Conservation (phyloP, 2,113 vertebrate species). For the Macquaria ambigua region DNA sequence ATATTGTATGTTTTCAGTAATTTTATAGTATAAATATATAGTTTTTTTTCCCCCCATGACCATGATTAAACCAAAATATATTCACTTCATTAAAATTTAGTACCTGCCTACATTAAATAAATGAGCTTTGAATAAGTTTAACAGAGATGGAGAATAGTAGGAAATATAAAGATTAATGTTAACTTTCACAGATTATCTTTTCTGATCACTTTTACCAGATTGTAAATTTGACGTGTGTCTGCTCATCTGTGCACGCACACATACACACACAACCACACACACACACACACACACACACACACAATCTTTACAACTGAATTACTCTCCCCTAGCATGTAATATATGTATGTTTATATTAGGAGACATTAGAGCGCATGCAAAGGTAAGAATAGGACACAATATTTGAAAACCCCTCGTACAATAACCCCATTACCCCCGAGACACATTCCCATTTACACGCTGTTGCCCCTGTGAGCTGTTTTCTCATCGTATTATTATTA, state of each 20-base stretch:
- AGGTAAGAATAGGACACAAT: constrained; percentile 88
- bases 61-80: background rate
- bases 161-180: background rate
- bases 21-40: background rate
- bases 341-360: constrained; percentile 88
- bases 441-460: constrained; percentile 59
- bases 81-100: background rate
- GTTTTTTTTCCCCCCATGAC: background rate
- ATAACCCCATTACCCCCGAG: constrained; percentile 57
- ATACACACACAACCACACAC: background rate
- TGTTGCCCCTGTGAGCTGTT: constrained; percentile 75
- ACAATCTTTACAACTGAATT: constrained; percentile 21
- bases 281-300: constrained; percentile 4
- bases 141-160: background rate
- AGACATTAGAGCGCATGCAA: constrained; percentile 84
- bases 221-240: background rate
- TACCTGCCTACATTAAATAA: background rate
- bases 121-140: background rate
- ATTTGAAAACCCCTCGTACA: constrained; percentile 61
- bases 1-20: background rate
- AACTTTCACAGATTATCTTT: background rate
- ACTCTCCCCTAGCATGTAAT: constrained; percentile 82
- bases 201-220: constrained; percentile 1
- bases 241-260: background rate
- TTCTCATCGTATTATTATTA: constrained; percentile 43